Percentiles rank a stretch among this genome's conserved stretches.
Evolutionary conservation across 1,140 invertebrate species (phyloP).

Genomic region (Camponotus vicinus): DNA sequence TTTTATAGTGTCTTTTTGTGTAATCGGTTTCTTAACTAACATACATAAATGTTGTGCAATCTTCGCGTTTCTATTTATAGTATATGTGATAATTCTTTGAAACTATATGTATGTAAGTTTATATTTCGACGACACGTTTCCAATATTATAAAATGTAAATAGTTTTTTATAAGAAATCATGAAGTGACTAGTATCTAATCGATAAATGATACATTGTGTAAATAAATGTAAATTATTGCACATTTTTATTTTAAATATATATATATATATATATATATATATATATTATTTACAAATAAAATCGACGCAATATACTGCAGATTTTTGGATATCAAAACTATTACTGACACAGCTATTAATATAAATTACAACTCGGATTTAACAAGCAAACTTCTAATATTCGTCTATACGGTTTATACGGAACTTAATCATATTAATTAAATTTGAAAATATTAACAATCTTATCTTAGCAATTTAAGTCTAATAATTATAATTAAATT

Average conservation of each 20-base stretch:
- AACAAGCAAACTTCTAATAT: not conserved
- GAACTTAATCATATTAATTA: not conserved
- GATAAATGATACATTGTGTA: not conserved
- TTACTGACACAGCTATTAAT: not conserved
- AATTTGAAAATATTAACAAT: not conserved
- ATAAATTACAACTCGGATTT: not conserved
- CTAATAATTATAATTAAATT: not conserved
- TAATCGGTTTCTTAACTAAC: not conserved
- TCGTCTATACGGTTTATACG: not conserved
- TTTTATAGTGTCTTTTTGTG: not conserved
- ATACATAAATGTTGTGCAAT: not conserved
- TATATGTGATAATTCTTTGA: not conserved
- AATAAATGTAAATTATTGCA: not conserved
- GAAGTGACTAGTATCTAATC: not conserved
- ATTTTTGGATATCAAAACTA: slow-evolving; percentile 10
- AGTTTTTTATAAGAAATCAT: not conserved
- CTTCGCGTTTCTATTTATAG: not conserved
- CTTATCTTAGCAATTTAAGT: not conserved
- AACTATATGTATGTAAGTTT: not conserved
- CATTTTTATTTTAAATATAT: not conserved
- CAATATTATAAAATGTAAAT: slow-evolving; percentile 15
- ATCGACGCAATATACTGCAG: not conserved
- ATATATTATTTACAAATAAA: not conserved
- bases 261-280: no score
- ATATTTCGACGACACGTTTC: not conserved